These are phyloP conservation scores for Dipodomys merriami DNA, from an alignment of 2,113 vertebrate species.

Conservation along the genomic window DNA sequence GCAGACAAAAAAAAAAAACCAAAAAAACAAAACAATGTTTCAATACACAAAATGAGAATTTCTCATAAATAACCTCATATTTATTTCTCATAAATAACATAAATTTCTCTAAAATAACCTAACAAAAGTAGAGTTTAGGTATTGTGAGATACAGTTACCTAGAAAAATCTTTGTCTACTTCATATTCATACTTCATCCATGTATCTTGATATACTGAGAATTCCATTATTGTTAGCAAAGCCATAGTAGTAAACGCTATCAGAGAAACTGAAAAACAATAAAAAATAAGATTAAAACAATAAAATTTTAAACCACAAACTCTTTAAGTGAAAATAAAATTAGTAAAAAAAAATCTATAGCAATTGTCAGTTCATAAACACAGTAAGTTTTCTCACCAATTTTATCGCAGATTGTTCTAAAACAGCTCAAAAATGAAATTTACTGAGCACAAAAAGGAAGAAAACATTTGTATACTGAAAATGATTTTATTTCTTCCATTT, in stretches of 20 bases:
- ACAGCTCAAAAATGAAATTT: slow-evolving; percentile 28
- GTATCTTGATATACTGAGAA: slow-evolving; percentile 97
- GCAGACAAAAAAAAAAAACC: too few species aligned
- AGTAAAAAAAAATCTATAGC: slow-evolving; percentile 5
- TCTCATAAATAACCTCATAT: not conserved
- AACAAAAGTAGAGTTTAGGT: too few species aligned
- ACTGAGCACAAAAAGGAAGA: slow-evolving; percentile 31
- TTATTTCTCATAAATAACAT: too few species aligned
- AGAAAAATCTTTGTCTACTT: slow-evolving; percentile 98
- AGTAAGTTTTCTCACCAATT: slow-evolving; percentile 32
- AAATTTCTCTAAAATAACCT: too few species aligned
- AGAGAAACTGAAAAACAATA: slow-evolving; percentile 92
- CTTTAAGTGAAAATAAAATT: slow-evolving; percentile 50
- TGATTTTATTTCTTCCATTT: not conserved
- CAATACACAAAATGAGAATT: not conserved
- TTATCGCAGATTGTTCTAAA: not conserved
- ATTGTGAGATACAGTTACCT: slow-evolving; percentile 87
- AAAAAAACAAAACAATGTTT: slow-evolving; percentile 35
- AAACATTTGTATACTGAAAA: slow-evolving; percentile 31
- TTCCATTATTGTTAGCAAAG: slow-evolving; percentile 94
- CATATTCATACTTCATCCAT: slow-evolving; percentile 99
- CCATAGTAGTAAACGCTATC: slow-evolving; percentile 95
- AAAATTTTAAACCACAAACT: not conserved
- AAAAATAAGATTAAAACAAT: slow-evolving; percentile 55
- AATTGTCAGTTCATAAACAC: not conserved